Evolutionary conservation across 2,797 vertebrate species (phyloP), one percentile per base, ranked within the genome.

Genomic region (Amazonetta brasiliensis): DNA sequence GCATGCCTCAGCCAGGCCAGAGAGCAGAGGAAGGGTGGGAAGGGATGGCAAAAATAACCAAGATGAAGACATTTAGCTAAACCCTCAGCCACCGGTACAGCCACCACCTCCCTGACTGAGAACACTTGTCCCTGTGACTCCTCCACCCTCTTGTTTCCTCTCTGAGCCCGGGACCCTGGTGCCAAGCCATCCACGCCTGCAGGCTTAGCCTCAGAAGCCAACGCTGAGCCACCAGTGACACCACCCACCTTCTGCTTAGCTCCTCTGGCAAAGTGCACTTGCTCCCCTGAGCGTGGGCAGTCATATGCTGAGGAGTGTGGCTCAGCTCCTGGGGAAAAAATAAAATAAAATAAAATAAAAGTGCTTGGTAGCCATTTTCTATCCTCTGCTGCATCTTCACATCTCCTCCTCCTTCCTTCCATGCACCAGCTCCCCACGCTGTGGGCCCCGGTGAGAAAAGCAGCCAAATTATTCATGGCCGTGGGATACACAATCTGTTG

Each of bases 341-440:
- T 82, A 43, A 19, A 43, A 84, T 39, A 68, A 78, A 76, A 92
- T 91, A 92, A 92, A 81, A 91, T 41, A 26, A 84, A 84, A 68
- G 43, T 55, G 13, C 55, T 63, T 69, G 18, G 21, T 67, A 73
- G 59, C 43, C 63, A 76, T 31, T 84, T 91, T 89, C 25, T 50
- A 2, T 64, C 87, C 69, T 77, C 60, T 88, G 56, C 80, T 79
- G 44, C 28, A 11, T 79, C 56, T 94, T 90, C 43, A 63, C 22
- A 52, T 84, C 55, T 91, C 43, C 74, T 88, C 18, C 37, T 85
- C 15, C 80, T 79, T 76, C 69, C 63, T 48, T 67, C 71, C 52
- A 69, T n/a, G 54, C 44, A 91, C 20, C 69, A 78, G 76, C 62
- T 94, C 73, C 76, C 76, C 84, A 75, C 44, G 35, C 25, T 41